phyloP scores from a whole-genome alignment of 2,888 invertebrate genomes.

The Ectropis crepuscularia region DNA sequence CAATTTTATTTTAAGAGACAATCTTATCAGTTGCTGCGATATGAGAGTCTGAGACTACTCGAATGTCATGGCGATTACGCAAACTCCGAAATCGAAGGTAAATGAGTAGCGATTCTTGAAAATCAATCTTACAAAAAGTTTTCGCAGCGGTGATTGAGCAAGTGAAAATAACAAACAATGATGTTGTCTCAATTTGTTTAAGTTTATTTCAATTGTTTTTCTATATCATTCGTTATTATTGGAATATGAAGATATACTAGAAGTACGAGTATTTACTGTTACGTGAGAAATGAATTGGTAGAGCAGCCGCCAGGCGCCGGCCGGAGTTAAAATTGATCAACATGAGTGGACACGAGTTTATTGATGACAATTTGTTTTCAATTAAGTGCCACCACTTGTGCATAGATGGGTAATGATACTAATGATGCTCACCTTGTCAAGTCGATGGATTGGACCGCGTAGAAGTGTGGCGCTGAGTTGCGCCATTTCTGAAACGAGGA shows the following conservation, averaged over 20 bases:
- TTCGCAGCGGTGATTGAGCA: neutral
- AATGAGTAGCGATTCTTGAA: neutral
- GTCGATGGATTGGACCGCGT: constrained; percentile 75
- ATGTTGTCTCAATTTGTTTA: neutral
- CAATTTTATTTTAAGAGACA: constrained; percentile 39
- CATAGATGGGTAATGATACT: constrained; percentile 44
- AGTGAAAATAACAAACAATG: neutral
- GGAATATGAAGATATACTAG: constrained; percentile 13
- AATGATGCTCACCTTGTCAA: constrained; percentile 66
- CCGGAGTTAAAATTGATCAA: constrained; percentile 72
- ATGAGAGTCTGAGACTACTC: constrained; percentile 2
- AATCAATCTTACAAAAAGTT: neutral
- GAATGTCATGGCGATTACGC: constrained; percentile 11
- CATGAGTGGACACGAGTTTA: constrained; percentile 64
- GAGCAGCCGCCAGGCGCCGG: constrained; percentile 60
- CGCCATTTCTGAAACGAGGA: constrained; percentile 79
- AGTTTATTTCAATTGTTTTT: constrained; percentile 10
- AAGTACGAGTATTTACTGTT: constrained; percentile 40
- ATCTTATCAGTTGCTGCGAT: constrained; percentile 45
- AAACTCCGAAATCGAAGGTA: neutral
- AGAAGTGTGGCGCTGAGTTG: constrained; percentile 77
- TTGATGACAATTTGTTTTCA: constrained; percentile 70
- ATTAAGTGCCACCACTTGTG: constrained; percentile 52
- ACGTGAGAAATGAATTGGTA: constrained; percentile 69
- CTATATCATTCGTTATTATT: neutral